These are phyloP conservation scores for Andinoacara biseriatus DNA, from an alignment of 2,113 vertebrate species.

Conservation along the genomic window DNA sequence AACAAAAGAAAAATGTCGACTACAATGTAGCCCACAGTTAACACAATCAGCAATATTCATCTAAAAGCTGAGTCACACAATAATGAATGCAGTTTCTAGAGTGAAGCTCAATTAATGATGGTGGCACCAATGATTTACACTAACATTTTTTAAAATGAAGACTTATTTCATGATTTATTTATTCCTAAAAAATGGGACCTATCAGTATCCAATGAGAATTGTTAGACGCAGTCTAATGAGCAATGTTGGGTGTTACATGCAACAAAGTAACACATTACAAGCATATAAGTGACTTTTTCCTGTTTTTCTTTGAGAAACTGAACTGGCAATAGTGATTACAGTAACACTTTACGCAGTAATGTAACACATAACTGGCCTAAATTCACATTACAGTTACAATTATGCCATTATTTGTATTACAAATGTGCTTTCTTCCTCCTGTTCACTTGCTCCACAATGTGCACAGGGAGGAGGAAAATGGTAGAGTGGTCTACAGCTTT, in stretches of 20 bases:
- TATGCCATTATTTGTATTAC: no score
- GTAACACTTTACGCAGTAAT: neutral
- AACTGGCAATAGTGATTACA: neutral
- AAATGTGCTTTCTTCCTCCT: no score
- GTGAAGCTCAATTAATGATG: neutral
- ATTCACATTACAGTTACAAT: no score
- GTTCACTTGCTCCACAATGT: no score
- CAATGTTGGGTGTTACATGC: no score
- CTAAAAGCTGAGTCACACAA: neutral
- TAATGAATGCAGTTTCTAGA: neutral
- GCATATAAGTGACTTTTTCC: rapidly evolving
- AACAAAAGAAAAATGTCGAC: rapidly evolving
- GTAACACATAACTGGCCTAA: neutral
- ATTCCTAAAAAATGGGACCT: neutral
- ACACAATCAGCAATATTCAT: neutral
- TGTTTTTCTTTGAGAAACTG: neutral
- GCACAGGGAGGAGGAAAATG: no score
- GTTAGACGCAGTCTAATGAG: neutral
- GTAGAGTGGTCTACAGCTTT: no score
- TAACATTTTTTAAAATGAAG: neutral
- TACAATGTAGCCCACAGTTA: neutral
- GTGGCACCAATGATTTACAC: neutral
- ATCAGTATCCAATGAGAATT: neutral
- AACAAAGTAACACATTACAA: neutral
- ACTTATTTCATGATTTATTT: no score